Evolutionary conservation across 2,888 invertebrate species (phyloP).

Genomic region (Orgyia antiqua): DNA sequence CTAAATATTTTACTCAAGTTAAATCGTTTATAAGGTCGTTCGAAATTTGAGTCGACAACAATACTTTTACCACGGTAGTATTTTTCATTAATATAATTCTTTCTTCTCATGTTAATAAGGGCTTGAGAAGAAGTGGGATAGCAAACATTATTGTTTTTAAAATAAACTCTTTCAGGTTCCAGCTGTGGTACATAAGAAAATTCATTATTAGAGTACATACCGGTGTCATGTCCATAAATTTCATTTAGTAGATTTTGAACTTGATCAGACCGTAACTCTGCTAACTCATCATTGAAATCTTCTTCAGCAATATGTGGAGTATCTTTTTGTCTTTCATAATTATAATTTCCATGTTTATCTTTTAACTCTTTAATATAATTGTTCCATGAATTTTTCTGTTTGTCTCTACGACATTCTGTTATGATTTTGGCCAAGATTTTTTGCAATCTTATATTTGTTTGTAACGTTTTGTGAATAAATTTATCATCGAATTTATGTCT

Average conservation of each 20-base stretch:
- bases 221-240: constrained; percentile 21
- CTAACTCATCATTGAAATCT: constrained; percentile 14
- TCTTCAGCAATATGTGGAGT: neutral
- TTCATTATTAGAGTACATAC: constrained; percentile 1
- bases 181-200: constrained; percentile 3
- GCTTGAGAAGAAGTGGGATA: constrained; percentile 45
- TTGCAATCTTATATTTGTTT: constrained; percentile 44
- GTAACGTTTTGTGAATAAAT: constrained; percentile 37
- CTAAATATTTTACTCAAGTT: neutral
- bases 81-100: constrained; percentile 9
- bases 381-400: constrained; percentile 46
- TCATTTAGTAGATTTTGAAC: constrained; percentile 34
- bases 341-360: constrained; percentile 36
- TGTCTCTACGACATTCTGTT: constrained; percentile 40
- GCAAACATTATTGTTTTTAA: constrained; percentile 25
- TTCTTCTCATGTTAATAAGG: constrained; percentile 29
- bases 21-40: neutral
- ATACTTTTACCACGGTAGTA: neutral
- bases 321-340: constrained; percentile 6
- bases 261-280: constrained; percentile 20
- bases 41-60: neutral
- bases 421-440: constrained; percentile 38
- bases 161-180: constrained; percentile 3
- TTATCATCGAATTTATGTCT: constrained; percentile 19
- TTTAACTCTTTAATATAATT: constrained; percentile 54